Evolutionary conservation across 2,888 invertebrate genomes (phyloP), one percentile per base, ranked within the genome.

Genomic region (Unio delphinus): DNA sequence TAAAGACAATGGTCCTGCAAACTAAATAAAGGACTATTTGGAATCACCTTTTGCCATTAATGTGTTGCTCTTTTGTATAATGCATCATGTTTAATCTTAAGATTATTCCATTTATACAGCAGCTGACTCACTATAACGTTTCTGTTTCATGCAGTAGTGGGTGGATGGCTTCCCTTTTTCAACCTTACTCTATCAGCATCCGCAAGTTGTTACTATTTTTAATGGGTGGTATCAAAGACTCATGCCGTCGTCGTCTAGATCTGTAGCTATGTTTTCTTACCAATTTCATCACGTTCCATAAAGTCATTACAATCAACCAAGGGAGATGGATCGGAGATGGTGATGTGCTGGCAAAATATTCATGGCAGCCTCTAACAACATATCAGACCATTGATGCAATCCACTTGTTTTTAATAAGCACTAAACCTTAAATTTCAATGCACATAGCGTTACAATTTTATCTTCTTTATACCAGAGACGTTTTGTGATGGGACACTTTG

Each of bases 301-400:
- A 60, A 8, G 11, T 6, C 45, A 54, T 28, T 23, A 8, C 61
- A 45, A 54, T n/a, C 54, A 23, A 26, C 55, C 0, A 28, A 20
- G 0, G 5, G 54, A 11, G 15, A n/a, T 55, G 59, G 17, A 8
- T 15, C 8, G 23, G 56, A 30, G n/a, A 59, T 67, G n/a, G 55
- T 26, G 8, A 56, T 18, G 18, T 55, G 61, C 6, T 55, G 55
- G 58, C 61, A 75, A 30, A 69, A 30, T 23, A 45, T 64, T 66
- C 56, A 59, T 64, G 20, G 68, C 58, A 26, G 64, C 67, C 58
- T 65, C 60, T 23, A 64, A 62, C 30, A 67, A 55, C 20, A 63
- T 17, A 11, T 59, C 17, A 5, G 58, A 62, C 4, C 30, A 20
- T 23, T 55, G 30, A 54, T 56, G 72, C 15, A 73, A 66, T 6